Evolutionary conservation across 2,888 invertebrate species (phyloP), one percentile per base, ranked within the genome.

Genomic region (Machimus rusticus): DNA sequence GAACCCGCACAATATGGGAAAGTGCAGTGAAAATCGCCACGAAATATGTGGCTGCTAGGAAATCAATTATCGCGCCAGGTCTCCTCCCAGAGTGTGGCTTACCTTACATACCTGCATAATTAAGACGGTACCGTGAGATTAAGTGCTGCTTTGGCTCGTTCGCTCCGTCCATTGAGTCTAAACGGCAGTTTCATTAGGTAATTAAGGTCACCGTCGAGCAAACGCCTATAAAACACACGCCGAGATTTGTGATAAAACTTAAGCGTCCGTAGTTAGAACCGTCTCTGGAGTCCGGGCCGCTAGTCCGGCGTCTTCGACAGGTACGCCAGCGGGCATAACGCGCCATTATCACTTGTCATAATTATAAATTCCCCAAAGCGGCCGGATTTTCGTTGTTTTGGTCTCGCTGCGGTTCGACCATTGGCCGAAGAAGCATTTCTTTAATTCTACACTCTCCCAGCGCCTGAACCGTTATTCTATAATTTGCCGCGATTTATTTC

Each of bases 331-430:
- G 31, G 31, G 43, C 51, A n/a, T 6, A 46, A 79, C 23, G 31
- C 28, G 8, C 31, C 28, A 79, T 79, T 79, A 79, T 51, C 51
- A 79, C 79, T 79, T 79, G 46, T 79, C 79, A 79, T 79, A 79
- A 79, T 79, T 79, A 79, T 79, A 79, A 79, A 79, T 79, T 51
- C 43, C 79, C 51, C 79, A 79, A 66, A 66, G 66, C 66, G 28
- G 23, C 66, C 14, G 6, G 66, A 66, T 28, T 66, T 28, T 12
- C 9, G 66, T 66, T 28, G 66, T 66, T 66, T 66, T 6, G 19
- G 23, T 23, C 66, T 66, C 0, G 28, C 66, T 19, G 4, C 3
- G 66, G 23, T 19, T 6, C 6, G 51, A 51, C n/a, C 16, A 12
- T 4, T 19, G 66, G 23, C 14, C 28, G 28, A 66, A 66, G 66